Evolutionary conservation across 1,140 invertebrate species (phyloP).

Genomic region (Hycleus phaleratus): DNA sequence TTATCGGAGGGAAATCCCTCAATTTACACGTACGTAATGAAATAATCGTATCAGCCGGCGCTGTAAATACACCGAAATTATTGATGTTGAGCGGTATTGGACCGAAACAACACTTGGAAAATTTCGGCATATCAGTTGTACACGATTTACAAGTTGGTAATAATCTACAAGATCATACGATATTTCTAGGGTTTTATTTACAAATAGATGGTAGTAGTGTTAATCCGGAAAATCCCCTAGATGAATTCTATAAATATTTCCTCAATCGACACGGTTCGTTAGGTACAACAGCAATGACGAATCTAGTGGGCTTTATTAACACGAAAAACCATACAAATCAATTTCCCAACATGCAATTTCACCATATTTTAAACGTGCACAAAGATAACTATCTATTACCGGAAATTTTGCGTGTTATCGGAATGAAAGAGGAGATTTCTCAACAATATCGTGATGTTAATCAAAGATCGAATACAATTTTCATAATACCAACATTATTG

Average conservation of each 20-base stretch:
- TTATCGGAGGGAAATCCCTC: constrained; percentile 32
- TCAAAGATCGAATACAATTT: constrained; percentile 1
- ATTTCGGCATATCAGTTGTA: constrained; percentile 30
- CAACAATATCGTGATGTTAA: constrained; percentile 6
- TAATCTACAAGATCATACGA: constrained; percentile 48
- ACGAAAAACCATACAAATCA: constrained; percentile 18
- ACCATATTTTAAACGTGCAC: constrained; percentile 42
- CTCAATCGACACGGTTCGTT: constrained; percentile 22
- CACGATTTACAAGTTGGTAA: constrained; percentile 40
- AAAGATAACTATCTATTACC: constrained; percentile 9
- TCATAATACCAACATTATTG: constrained; percentile 54
- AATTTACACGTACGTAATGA: constrained; percentile 49
- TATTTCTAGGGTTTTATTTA: constrained; percentile 6
- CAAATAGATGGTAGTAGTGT: constrained; percentile 12
- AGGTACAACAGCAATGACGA: constrained; percentile 16
- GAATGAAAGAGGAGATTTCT: constrained; percentile 8
- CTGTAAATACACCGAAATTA: constrained; percentile 52
- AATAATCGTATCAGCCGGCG: constrained; percentile 57
- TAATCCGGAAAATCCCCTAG: background rate
- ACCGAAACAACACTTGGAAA: constrained; percentile 54
- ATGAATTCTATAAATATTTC: constrained; percentile 23
- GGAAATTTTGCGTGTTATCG: constrained; percentile 2
- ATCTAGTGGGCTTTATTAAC: constrained; percentile 21
- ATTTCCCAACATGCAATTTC: constrained; percentile 22
- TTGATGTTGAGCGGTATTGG: constrained; percentile 69